phyloP scores from a whole-genome alignment of 2,113 vertebrate species.

The Taxidea taxus region DNA sequence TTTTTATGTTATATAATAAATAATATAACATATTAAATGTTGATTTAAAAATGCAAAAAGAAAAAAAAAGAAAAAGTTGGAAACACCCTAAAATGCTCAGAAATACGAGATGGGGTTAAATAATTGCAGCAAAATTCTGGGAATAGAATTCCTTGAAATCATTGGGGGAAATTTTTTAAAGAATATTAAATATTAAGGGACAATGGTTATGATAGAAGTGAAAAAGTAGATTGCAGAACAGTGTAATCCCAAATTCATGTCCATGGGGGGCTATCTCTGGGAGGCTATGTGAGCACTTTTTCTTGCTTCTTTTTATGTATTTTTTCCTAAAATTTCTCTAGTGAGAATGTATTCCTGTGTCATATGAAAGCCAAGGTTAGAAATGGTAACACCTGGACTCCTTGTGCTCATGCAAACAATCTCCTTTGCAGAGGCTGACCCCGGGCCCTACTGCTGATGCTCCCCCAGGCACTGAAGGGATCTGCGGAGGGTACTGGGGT shows the following conservation, averaged over 20 bases:
- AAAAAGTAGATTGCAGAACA: background rate
- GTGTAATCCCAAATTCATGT: fast-evolving
- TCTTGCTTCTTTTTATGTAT: background rate
- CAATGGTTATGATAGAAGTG: background rate
- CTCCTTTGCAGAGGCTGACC: background rate
- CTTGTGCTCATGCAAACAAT: background rate
- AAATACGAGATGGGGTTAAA: background rate
- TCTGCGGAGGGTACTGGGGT: fast-evolving
- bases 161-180: background rate
- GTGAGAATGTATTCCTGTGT: background rate
- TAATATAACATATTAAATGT: too few species aligned
- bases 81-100: background rate
- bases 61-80: background rate
- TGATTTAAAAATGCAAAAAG: too few species aligned
- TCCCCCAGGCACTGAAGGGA: fast-evolving
- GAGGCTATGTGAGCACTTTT: background rate
- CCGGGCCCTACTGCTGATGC: fast-evolving
- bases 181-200: background rate
- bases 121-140: background rate
- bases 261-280: background rate
- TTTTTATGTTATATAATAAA: too few species aligned
- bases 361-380: background rate
- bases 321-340: background rate
- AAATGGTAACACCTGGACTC: fast-evolving
- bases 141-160: background rate